Evolutionary conservation across 2,797 vertebrate genomes (phyloP).

Genomic region (Morus bassanus): DNA sequence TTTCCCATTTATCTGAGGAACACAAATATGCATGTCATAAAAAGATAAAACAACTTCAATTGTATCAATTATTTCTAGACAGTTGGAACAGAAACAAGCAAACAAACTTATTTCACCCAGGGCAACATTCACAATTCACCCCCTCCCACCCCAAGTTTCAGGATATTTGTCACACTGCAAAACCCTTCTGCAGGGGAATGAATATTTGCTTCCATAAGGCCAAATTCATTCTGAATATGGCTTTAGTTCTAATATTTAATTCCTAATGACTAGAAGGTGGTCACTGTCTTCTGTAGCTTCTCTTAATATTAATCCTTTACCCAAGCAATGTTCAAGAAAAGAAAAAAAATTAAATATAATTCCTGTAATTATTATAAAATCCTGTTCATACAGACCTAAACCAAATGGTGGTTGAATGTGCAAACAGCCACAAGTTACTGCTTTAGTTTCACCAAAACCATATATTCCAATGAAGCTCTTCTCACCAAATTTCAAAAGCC

Average conservation of each 20-base stretch:
- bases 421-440: background rate
- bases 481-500: background rate
- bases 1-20: constrained; percentile 86
- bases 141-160: background rate
- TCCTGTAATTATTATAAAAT: background rate
- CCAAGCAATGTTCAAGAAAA: background rate
- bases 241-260: background rate
- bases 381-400: background rate
- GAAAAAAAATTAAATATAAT: background rate
- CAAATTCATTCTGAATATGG: background rate
- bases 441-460: background rate
- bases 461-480: background rate
- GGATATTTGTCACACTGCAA: background rate
- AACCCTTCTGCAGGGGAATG: background rate
- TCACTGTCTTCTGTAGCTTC: background rate
- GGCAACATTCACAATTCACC: background rate
- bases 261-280: background rate
- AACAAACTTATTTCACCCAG: background rate
- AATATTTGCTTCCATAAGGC: background rate
- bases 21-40: constrained; percentile 53
- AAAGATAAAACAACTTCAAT: background rate
- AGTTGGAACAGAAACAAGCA: background rate
- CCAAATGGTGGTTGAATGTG: background rate
- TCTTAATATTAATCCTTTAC: background rate
- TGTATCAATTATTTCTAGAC: background rate